Base-by-base conservation (phyloP, 2,797 vertebrate species). In the Darevskia mixta region DNA sequence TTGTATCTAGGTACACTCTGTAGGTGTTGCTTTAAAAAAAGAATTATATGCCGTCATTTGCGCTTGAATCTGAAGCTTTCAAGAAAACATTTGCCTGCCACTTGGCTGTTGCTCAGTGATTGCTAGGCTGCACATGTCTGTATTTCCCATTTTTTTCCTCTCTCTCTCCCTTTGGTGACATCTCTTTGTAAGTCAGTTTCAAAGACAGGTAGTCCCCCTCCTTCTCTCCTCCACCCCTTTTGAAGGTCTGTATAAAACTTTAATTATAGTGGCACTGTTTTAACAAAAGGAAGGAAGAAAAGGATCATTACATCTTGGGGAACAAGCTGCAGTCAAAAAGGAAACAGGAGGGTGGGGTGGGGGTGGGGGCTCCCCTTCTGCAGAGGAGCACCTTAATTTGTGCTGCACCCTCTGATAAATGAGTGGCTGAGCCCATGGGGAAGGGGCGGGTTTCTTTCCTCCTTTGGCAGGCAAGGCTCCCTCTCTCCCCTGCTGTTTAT, bases 231-330 rank as follows among this genome's bases (percentile, higher is more conserved):
- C 64, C 67, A 17, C 81, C 25, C 90, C 75, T 84, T 20, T 4
- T 91, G 90, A 89, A 92, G 93, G 92, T 64, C 90, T 64, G 0
- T 27, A 83, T 92, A 32, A 90, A 94, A 90, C 86, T 94, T 91
- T 93, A 93, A 94, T 95, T 93, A 89, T 9, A 88, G 91, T 45
- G 55, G 90, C 89, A 0, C 86, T 81, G 82, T 87, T 92, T 73
- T 92, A 81, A 85, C 88, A 86, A 82, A 86, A 58, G 58, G 43
- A 77, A 77, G 71, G 38, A 67, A 89, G 71, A 90, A 72, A 86
- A 72, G 89, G 82, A 10, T 90, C 83, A 15, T 92, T 87, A 75
- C 79, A 76, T 66, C 89, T 93, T 79, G 88, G 78, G 0, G 85
- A 90, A 55, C 92, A 85, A 86, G 8, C 87, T 29, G 92, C 93